Conservation (phyloP, 2,113 vertebrate species). For the Carlito syrichta region DNA sequence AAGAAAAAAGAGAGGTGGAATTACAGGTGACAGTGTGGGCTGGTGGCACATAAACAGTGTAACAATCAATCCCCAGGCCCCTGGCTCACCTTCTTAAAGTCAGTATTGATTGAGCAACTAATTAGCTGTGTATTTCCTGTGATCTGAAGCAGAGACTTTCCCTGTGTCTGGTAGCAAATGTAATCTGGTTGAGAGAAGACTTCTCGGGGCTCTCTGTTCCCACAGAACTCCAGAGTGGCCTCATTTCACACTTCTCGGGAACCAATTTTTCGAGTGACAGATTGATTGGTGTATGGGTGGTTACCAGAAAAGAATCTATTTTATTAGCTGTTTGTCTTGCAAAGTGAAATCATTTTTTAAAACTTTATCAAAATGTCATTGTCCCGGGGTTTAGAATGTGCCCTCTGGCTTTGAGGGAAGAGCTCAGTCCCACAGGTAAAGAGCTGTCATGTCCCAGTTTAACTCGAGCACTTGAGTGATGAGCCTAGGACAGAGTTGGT, state of each 20-base stretch:
- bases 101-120: constrained; percentile 3
- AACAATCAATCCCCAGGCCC: accelerated
- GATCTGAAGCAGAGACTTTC: background rate
- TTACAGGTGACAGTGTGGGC: background rate
- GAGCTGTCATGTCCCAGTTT: background rate
- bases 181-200: background rate
- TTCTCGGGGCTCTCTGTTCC: constrained; percentile 57
- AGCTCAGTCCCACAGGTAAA: background rate
- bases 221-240: constrained; percentile 57
- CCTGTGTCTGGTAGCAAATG: constrained; percentile 7
- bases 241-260: constrained; percentile 72
- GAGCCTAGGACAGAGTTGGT: background rate
- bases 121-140: background rate
- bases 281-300: constrained; percentile 77
- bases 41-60: background rate
- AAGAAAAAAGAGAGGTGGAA: background rate
- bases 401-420: constrained; percentile 33
- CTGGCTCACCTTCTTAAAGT: background rate
- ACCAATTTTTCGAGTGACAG: constrained; percentile 69
- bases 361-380: constrained; percentile 70
- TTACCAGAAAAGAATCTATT: constrained; percentile 76
- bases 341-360: constrained; percentile 59
- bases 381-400: background rate
- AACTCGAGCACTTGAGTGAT: background rate
- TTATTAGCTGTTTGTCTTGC: constrained; percentile 78